Evolutionary conservation across 2,113 vertebrate species (phyloP).

Genomic region (Coptodon bakossiorum): DNA sequence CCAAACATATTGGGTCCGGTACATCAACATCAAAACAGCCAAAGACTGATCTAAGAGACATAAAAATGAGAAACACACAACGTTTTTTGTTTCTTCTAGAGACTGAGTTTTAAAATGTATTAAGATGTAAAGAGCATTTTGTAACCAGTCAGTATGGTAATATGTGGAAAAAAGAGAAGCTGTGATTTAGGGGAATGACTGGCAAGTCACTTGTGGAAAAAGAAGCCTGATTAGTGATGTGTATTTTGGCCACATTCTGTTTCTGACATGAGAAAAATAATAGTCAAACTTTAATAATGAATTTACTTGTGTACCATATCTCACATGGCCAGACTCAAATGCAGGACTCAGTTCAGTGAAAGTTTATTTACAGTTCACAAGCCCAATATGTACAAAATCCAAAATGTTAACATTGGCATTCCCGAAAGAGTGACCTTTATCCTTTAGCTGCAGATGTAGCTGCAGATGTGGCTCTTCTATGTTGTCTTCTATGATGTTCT

Average conservation of each 20-base stretch:
- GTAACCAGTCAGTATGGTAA: neutral
- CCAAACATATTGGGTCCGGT: constrained; percentile 26
- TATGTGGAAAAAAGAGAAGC: neutral
- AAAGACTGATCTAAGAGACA: neutral
- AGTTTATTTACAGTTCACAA: neutral
- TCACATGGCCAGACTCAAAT: neutral
- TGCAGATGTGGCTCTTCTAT: neutral
- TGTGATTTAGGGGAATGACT: neutral
- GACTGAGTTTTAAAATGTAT: neutral
- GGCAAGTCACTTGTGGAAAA: neutral
- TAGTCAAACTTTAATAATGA: neutral
- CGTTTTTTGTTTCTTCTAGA: neutral
- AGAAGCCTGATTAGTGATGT: neutral
- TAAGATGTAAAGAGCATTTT: neutral
- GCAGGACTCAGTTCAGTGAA: neutral
- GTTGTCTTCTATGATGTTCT: neutral
- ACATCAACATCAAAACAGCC: constrained; percentile 18
- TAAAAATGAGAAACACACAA: neutral
- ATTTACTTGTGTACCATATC: neutral
- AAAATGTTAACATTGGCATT: neutral
- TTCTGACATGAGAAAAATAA: neutral
- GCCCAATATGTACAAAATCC: neutral
- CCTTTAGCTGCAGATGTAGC: no score
- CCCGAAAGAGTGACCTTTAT: no score
- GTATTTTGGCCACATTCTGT: neutral